A percentile compares a stretch with the other conserved stretches of the same genome.
phyloP scores from a whole-genome alignment of 2,113 vertebrate genomes.

The Triplophysa dalaica region DNA sequence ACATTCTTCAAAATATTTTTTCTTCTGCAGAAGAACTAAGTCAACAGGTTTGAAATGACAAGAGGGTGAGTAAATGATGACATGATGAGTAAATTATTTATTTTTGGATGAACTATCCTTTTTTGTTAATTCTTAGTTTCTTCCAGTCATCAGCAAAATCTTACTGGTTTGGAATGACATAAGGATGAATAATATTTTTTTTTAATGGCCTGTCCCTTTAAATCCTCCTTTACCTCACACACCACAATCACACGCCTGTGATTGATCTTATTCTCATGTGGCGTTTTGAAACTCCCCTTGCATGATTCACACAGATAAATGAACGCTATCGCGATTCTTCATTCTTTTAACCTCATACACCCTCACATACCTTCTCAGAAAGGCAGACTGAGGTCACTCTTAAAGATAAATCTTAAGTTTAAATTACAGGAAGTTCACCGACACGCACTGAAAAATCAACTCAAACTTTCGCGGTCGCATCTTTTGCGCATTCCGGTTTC shows the following conservation, averaged over 20 bases:
- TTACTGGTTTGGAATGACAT: neutral
- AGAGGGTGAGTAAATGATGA: too few relatives aligned
- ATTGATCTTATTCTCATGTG: neutral
- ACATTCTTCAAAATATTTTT: too few relatives aligned
- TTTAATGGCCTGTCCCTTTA: neutral
- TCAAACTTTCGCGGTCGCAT: slow-evolving; percentile 62
- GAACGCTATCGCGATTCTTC: slow-evolving; percentile 36
- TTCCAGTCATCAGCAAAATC: neutral
- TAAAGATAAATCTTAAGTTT: slow-evolving; percentile 1
- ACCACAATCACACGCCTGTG: neutral
- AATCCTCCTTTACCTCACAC: neutral
- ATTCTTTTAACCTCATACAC: slow-evolving; percentile 30
- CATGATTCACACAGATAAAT: slow-evolving; percentile 46
- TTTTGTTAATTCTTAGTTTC: too few relatives aligned
- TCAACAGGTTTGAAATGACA: too few relatives aligned
- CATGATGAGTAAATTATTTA: too few relatives aligned
- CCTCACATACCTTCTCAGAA: neutral
- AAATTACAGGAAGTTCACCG: slow-evolving; percentile 18
- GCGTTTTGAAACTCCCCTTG: slow-evolving; percentile 1
- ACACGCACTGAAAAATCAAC: slow-evolving; percentile 58
- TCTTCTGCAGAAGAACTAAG: too few relatives aligned
- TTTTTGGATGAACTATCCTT: too few relatives aligned
- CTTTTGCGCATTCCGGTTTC: slow-evolving; percentile 52
- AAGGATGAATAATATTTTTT: neutral
- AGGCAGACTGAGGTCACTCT: neutral